Evolutionary conservation across 2,113 vertebrate genomes (phyloP), one percentile per base, ranked within the genome.

Genomic region (Chaenocephalus aceratus): DNA sequence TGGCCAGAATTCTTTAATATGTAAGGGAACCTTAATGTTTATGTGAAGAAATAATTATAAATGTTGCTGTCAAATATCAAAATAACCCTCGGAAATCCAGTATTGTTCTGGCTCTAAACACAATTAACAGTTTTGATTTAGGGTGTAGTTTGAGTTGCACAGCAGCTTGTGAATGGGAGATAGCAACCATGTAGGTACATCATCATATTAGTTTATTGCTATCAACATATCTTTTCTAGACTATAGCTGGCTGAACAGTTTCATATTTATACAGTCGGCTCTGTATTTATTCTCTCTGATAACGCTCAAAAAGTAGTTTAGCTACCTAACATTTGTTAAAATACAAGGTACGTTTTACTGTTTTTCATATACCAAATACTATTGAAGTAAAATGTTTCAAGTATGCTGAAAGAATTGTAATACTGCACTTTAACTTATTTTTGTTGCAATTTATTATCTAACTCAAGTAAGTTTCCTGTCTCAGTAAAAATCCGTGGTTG

Each of bases 341-440:
- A 58, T 58, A 65, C 4, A 9, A 62, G 46, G 3, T 41, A 54
- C 10, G 14, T 45, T 52, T 21, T 72, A 18, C 16, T 62, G 26
- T 72, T 72, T 77, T 75, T 52, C 1, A 67, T n/a, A 49, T 57
- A 86, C 59, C 44, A 36, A 23, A 44, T 26, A 23, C 10, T 56
- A 26, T 65, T 76, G 56, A 9, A 67, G 23, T 53, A 48, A 41
- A n/a, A 26, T 41, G 10, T 75, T 68, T 72, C 54, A 75, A 71
- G 41, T 56, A 57, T 80, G 57, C 63, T 71, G 46, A 34, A 63
- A 84, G 72, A 21, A 1, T 58, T 45, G 44, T 72, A 49, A 60
- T 79, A 36, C 56, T 86, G 89, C 92, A 92, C 89, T 93, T 92
- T 90, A 91, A 61, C 46, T n/a, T 13, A 15, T 83, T 85, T 86